Evolutionary conservation across 1,140 invertebrate species (phyloP), one percentile per base, ranked within the genome.

Genomic region (Atta cephalotes): DNA sequence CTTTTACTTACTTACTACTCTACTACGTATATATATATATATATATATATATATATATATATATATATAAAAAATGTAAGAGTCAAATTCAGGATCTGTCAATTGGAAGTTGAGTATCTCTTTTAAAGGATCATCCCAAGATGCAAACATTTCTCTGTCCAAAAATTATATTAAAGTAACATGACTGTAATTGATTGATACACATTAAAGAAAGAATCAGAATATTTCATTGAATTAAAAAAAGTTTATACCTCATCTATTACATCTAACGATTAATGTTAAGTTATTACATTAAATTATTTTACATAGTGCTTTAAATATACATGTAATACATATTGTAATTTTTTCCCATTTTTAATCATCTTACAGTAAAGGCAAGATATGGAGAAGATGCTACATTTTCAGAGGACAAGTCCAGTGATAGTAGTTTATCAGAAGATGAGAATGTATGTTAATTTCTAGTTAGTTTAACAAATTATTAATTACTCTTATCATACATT

Each of bases 361-460:
- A 87, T 62, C 63, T 95, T 95, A 45, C 85, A 98, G 97, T 97
- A 58, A 98, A 98, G 95, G 96, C 97, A 90, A 97, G 96, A 78
- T 97, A 98, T 93, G 97, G 97, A 74, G 96, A 90, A 87, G 93
- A 95, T 74, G 93, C 94, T 39, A 92, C 93, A 81, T 16, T 56
- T 1, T 87, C 88, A 10, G 88, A 90, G 79, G 95, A 94, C 3
- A 92, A 93, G 45, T 94, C 95, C 6, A 92, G 91, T 85, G 86
- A 76, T n/a, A 88, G 76, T 1, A 96, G 94, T 84, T 95, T 95
- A 3, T 96, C 96, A 66, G 95, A 96, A 58, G 97, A 96, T 87
- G 96, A 97, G 93, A 93, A 94, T 90, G 95, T 96, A 95, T 89
- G 70, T 72, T 31, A 63, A 21, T 45, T 56, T 25, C 1, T 31